phyloP scores from a whole-genome alignment of 1,140 invertebrate species.

The Trachelipus rathkii region DNA sequence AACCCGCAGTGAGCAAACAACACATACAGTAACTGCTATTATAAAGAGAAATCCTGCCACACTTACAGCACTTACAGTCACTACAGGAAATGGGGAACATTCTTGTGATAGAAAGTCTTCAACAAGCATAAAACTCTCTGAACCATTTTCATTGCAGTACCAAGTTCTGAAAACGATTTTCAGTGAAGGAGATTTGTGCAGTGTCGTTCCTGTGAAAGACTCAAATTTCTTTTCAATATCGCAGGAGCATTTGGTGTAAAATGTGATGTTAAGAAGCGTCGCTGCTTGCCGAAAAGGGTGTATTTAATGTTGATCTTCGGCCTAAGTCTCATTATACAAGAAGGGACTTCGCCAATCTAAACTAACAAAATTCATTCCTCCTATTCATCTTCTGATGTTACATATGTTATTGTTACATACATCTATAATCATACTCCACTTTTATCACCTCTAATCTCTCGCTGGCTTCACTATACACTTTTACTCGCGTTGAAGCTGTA shows the following conservation, averaged over 20 bases:
- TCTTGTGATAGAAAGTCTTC: slow-evolving; percentile 3
- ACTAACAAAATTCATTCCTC: no score
- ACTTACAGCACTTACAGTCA: neutral
- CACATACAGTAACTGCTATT: slow-evolving; percentile 10
- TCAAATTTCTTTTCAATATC: slow-evolving; percentile 1
- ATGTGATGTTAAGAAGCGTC: slow-evolving; percentile 26
- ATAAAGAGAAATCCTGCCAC: slow-evolving; percentile 1
- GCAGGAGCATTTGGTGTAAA: slow-evolving; percentile 16
- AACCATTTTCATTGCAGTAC: neutral
- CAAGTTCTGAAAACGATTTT: slow-evolving; percentile 17
- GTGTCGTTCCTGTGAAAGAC: neutral
- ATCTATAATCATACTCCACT: no score
- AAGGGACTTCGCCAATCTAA: no score
- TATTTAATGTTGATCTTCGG: no score
- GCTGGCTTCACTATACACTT: no score
- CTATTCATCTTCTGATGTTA: no score
- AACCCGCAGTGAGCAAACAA: slow-evolving; percentile 19
- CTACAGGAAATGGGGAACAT: slow-evolving; percentile 16
- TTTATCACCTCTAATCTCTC: no score
- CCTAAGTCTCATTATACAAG: no score
- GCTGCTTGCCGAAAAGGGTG: slow-evolving; percentile 7
- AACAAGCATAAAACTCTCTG: neutral
- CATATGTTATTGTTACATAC: no score
- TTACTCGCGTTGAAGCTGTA: no score
- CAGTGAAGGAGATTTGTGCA: neutral